Evolutionary conservation across 2,888 invertebrate genomes (phyloP).

Genomic region (Dicranocentrus wangi): DNA sequence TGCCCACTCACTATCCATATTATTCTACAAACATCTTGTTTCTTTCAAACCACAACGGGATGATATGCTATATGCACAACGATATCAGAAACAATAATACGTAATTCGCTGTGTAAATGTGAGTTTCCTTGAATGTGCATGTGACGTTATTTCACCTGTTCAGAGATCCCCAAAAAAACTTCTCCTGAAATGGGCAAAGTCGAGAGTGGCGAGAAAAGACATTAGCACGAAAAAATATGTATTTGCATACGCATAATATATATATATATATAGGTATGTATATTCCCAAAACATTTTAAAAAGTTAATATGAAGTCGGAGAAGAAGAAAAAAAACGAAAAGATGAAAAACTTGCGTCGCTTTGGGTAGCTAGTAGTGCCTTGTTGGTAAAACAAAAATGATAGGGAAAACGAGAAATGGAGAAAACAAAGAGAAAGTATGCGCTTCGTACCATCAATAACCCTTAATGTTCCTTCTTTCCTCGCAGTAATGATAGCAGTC

Average conservation of each 20-base stretch:
- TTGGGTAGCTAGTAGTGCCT: background rate
- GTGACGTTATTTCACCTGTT: slow-evolving; percentile 18
- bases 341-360: slow-evolving; percentile 33
- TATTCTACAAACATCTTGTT: too few species aligned
- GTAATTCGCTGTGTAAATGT: slow-evolving; percentile 17
- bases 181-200: slow-evolving; percentile 29
- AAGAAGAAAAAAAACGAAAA: background rate
- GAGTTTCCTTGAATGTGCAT: background rate
- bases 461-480: slow-evolving; percentile 51
- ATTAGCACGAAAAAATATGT: slow-evolving; percentile 30
- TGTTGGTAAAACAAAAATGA: slow-evolving; percentile 41
- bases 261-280: too few species aligned
- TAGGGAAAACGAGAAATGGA: slow-evolving; percentile 24
- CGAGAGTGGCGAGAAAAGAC: slow-evolving; percentile 28
- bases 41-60: too few species aligned
- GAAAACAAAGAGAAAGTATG: slow-evolving; percentile 46
- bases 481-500: slow-evolving; percentile 55
- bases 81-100: slow-evolving; percentile 5
- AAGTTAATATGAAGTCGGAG: background rate
- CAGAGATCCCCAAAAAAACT: slow-evolving; percentile 2
- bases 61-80: too few species aligned
- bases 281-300: slow-evolving; percentile 14
- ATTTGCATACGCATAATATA: slow-evolving; percentile 11
- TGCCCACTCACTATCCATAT: too few species aligned
- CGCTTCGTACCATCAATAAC: slow-evolving; percentile 59